Base-by-base conservation (phyloP, 2,888 invertebrate species). In the Drosophila anomelani region DNA sequence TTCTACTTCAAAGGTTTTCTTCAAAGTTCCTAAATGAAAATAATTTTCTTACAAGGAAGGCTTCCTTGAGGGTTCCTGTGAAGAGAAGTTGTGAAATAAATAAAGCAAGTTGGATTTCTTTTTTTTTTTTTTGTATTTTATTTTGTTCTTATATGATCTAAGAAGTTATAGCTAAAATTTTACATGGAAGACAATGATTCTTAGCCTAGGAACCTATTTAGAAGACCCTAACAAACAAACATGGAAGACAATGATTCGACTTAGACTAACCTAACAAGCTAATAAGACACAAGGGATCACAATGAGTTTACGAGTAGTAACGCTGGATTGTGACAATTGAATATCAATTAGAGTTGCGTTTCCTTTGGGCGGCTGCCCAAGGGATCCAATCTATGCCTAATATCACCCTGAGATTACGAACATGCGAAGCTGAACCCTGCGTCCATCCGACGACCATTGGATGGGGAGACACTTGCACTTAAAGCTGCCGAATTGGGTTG, bases 181-280 rank as follows among this genome's bases (percentile, higher is more conserved):
- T 84, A 86, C 67, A 89, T 90, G 92, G 92, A 91, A 91, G 92
- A 91, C 91, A 90, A 81, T 75, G 78, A 80, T 80, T 71, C 60
- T 82, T 79, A 83, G 46, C 36, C 47, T 77, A 76, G 73, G 68
- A 26, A 54, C 38, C 66, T 71, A 39, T 41, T 20, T 13, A 68
- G 64, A 69, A 41, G 68, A 68, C 83, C 80, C 80, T 77, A 77
- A 85, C 79, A 90, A 85, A 89, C 89, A 85, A 85, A 85, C 80
- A 83, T 81, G 91, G 90, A 90, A 90, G 91, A 91, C 91, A 91
- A 88, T 90, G 91, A 91, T 89, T 82, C 77, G 77, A 41, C 75
- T 79, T 82, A 53, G 20, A 54, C 74, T 77, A 77, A 56, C 66
- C 63, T 64, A 80, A 67, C 3, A 26, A 75, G 78, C 77, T 57